Base-by-base conservation (phyloP, 2,888 invertebrate species). In the Rhagium mordax region DNA sequence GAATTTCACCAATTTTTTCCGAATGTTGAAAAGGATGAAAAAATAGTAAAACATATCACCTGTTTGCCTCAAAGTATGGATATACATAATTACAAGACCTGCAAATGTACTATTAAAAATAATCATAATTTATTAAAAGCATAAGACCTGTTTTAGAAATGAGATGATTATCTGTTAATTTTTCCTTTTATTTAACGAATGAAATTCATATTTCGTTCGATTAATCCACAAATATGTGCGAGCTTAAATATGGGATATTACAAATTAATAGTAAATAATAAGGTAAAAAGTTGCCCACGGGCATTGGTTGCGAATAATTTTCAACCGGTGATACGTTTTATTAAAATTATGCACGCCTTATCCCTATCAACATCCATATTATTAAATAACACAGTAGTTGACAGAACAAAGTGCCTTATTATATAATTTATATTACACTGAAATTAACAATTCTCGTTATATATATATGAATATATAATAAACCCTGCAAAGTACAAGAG, bases 381-480 rank as follows among this genome's bases (percentile, higher is more conserved):
- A 55, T 51, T 57, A 53, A 53, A 13, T 27, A 27, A 57, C n/a
- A 15, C 13, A 27, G 24, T 24, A 57, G 55, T 27, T n/a, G 27
- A 27, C 15, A 21, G 21, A n/a, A 53, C 53, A 53, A 53, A 15
- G 55, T 27, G 55, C 55, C 55, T 57, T 24, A 57, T 57, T 57
- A 57, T 27, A 27, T 27, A 57, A 57, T 57, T 57, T 15, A 24
- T 57, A 57, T 15, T 41, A 41, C 41, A 57, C 16, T 57, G 24
- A 57, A 27, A 24, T 57, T 21, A 57, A 15, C 16, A 57, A 57
- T 20, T 24, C 53, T 21, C 16, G 27, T 57, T 27, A 57, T n/a
- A n/a, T 27, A 57, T 27, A 15, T 24, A 57, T 27, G 20, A 13
- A 27, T 53, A 8, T 21, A 53, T 57, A 57, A 41, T 41, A 24